phyloP scores from a whole-genome alignment of 2,797 vertebrate species.

The Chelonia mydas region DNA sequence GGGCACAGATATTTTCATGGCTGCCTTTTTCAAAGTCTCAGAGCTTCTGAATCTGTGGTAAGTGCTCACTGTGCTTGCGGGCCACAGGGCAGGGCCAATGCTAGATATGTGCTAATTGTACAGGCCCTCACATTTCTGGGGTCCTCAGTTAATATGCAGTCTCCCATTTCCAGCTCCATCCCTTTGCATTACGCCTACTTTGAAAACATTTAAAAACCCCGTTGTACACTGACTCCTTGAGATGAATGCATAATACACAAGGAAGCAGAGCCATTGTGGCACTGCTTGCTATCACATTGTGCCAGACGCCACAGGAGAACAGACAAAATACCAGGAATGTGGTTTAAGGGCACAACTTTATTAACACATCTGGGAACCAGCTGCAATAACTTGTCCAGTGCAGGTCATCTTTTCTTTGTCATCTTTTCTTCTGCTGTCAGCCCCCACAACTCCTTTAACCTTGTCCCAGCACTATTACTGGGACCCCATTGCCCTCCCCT shows the following conservation, averaged over 20 bases:
- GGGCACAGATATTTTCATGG: neutral
- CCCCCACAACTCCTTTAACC: neutral
- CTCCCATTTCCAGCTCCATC: neutral
- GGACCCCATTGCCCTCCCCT: neutral
- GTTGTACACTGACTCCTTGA: accelerated
- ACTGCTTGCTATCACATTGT: neutral
- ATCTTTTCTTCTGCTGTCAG: neutral
- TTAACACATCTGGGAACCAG: neutral
- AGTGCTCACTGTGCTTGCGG: neutral
- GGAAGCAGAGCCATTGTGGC: too few species aligned
- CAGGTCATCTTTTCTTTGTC: neutral
- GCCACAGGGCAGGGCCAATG: too few species aligned
- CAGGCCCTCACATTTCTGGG: neutral
- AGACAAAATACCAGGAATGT: neutral
- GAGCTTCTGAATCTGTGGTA: neutral
- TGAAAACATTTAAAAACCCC: neutral
- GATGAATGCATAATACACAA: accelerated
- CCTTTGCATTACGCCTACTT: neutral
- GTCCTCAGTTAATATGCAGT: neutral
- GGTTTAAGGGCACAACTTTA: neutral
- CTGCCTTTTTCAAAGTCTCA: neutral
- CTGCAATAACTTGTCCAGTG: neutral
- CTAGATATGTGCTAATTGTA: accelerated
- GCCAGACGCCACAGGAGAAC: neutral
- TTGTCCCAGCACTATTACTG: neutral